Evolutionary conservation across 2,797 vertebrate species (phyloP).

Genomic region (Megaceryle alcyon): DNA sequence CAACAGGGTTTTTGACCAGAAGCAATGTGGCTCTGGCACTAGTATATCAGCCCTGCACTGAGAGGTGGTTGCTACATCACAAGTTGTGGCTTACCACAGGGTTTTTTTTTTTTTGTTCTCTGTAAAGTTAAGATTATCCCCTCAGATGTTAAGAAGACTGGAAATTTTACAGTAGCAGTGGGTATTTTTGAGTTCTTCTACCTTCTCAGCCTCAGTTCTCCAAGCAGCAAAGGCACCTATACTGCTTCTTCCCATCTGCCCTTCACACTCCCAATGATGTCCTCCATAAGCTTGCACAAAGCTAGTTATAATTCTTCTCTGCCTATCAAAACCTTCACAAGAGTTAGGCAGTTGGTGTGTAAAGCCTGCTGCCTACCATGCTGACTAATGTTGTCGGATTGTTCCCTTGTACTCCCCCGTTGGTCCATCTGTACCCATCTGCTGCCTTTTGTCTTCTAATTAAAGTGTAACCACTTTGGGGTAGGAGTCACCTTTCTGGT

Average conservation of each 20-base stretch:
- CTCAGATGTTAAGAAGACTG: background rate
- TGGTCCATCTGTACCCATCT: constrained; percentile 71
- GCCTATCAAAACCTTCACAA: constrained; percentile 41
- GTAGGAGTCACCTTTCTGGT: constrained; percentile 11
- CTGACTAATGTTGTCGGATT: constrained; percentile 71
- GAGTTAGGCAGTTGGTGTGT: constrained; percentile 57
- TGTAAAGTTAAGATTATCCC: background rate
- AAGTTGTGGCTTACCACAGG: background rate
- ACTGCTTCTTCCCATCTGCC: constrained; percentile 1
- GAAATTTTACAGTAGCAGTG: background rate
- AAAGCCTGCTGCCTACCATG: constrained; percentile 61
- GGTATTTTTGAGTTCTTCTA: background rate
- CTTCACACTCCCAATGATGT: background rate
- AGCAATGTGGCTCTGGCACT: background rate
- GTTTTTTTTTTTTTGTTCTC: background rate
- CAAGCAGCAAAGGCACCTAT: background rate
- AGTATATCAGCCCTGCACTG: background rate
- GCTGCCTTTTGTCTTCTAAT: constrained; percentile 63
- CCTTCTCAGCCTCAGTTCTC: background rate
- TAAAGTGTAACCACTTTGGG: constrained; percentile 10
- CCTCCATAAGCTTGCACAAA: background rate
- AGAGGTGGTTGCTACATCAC: background rate
- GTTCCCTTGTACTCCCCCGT: constrained; percentile 64
- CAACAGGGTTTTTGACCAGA: background rate
- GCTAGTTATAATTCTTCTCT: background rate